A percentile compares a stretch with the other conserved stretches of the same genome.
These are phyloP conservation scores for Tetragonula clypearis DNA, from an alignment of 1,140 invertebrate species.

Conservation along the genomic window DNA sequence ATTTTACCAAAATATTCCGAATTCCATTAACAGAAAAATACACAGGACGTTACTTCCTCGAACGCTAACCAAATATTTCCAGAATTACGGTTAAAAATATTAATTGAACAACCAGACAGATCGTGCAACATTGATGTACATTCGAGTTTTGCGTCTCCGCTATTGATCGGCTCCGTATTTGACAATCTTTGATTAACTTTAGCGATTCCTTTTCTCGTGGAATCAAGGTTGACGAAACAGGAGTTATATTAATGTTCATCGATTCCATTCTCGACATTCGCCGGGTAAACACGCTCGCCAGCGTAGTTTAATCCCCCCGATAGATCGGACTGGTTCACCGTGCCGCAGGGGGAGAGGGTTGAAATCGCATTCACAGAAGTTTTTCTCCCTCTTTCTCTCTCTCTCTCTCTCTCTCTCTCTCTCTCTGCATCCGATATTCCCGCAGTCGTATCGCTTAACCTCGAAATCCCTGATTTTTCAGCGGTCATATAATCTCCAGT, in stretches of 20 bases:
- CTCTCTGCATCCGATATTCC: neutral
- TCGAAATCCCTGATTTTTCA: slow-evolving; percentile 17
- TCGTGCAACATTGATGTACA: slow-evolving; percentile 13
- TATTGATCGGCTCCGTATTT: slow-evolving; percentile 41
- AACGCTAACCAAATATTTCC: slow-evolving; percentile 35
- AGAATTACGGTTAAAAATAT: slow-evolving; percentile 38
- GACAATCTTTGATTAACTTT: slow-evolving; percentile 58
- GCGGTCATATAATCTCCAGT: slow-evolving; percentile 27
- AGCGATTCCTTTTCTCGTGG: neutral
- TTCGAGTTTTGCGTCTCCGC: neutral
- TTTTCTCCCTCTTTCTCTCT: neutral
- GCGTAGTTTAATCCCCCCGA: slow-evolving; percentile 16
- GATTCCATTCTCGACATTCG: slow-evolving; percentile 1
- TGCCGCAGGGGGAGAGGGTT: neutral
- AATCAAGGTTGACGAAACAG: slow-evolving; percentile 21
- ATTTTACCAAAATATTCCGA: neutral
- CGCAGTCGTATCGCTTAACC: neutral
- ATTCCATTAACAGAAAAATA: neutral
- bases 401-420: too few species aligned
- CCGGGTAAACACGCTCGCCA: neutral
- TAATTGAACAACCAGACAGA: slow-evolving; percentile 4
- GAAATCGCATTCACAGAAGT: neutral
- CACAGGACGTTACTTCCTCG: neutral
- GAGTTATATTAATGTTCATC: slow-evolving; percentile 5
- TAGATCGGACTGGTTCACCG: neutral